These are phyloP conservation scores for Melangyna quadrimaculata DNA, from an alignment of 2,888 invertebrate species.

Conservation along the genomic window DNA sequence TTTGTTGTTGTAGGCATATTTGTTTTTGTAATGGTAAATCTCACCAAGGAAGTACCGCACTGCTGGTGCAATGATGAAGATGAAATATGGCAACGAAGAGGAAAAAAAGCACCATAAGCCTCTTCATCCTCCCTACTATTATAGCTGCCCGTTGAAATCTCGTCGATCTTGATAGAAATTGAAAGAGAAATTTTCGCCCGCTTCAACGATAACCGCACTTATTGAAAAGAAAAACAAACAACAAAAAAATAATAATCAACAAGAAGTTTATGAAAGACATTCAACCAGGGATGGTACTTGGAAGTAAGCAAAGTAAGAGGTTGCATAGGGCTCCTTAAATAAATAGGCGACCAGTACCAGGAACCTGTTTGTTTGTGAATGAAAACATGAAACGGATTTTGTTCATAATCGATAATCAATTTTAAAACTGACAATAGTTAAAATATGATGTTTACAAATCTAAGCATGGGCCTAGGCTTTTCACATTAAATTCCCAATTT, in stretches of 20 bases:
- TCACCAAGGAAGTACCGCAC: slow-evolving; percentile 23
- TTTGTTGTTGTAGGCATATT: neutral
- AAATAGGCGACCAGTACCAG: neutral
- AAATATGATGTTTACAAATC: no score
- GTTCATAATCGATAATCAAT: no score
- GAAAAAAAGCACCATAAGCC: neutral
- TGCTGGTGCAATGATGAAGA: slow-evolving; percentile 22
- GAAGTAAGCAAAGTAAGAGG: neutral
- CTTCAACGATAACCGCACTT: slow-evolving; percentile 28
- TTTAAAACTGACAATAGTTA: no score
- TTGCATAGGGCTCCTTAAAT: neutral
- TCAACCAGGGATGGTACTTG: neutral
- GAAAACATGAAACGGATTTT: no score
- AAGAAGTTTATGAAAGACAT: neutral
- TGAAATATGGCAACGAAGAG: slow-evolving; percentile 41
- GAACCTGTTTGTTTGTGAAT: no score
- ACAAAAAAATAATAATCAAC: neutral
- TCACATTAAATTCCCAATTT: no score
- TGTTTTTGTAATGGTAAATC: slow-evolving; percentile 31
- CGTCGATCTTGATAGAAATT: slow-evolving; percentile 66
- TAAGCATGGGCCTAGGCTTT: no score
- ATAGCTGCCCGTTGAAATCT: slow-evolving; percentile 4
- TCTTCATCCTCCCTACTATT: neutral
- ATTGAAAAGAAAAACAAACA: neutral
- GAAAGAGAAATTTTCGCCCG: slow-evolving; percentile 68